Base-by-base conservation (phyloP, 2,797 vertebrate species). In the Rhabdophis nuchalis region DNA sequence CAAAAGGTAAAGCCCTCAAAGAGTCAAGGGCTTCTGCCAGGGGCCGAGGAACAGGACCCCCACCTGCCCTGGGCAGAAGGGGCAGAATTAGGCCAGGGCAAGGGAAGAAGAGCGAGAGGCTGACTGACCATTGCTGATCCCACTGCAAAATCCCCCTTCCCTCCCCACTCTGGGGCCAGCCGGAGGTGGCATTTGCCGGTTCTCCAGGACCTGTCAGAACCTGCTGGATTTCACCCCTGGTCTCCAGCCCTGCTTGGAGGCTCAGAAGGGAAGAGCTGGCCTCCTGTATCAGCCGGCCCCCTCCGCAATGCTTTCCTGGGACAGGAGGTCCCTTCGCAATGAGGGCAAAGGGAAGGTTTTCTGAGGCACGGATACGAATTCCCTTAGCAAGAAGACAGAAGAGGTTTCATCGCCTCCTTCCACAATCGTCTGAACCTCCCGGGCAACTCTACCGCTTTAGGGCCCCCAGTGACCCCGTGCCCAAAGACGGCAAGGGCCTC, bases 51-150 rank as follows among this genome's bases (percentile, higher is more conserved):
- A 14, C 36, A 52, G 20, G 53, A 29, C 7, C 25, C 36, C 36
- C 36, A n/a, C 36, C 1, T 9, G 20, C 60, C 85, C 52, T 7
- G 57, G 20, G 3, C 8, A 10, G 41, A 68, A 46, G 9, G 2
- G 52, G 32, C 25, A 32, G 88, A 2, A 32, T 6, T 1, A 20
- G 60, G 52, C n/a, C 14, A 4, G 10, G 77, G 1, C 10, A 4
- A 0, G 20, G 72, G 5, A 12, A 41, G 36, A 23, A 12, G 36
- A 36, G 1, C 0, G 14, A 9, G 11, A 41, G 36, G 57, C 18
- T 23, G 13, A 13, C 0, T 1, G 11, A n/a, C 46, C 10, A 9
- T n/a, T 0, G 16, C 46, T 13, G 50, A 12, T n/a, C 27, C 56
- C 89, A 13, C 36, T 50, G 46, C 46, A 50, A 50, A 50, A 50